Percentiles rank a stretch among this genome's conserved stretches.
Conservation (phyloP, 2,797 vertebrate genomes). For the Okamejei kenojei region DNA sequence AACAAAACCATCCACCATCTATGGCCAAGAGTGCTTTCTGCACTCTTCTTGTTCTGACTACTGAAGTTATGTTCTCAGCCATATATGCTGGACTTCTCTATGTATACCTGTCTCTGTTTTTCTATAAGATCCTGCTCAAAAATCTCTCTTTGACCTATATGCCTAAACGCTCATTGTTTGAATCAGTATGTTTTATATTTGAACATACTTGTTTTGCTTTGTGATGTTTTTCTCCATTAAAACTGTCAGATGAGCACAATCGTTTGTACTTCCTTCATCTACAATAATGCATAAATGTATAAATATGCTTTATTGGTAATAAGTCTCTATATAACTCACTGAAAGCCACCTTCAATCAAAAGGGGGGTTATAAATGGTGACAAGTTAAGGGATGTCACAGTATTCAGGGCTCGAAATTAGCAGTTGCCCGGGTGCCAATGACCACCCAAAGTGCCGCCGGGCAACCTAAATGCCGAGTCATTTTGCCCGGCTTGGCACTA, state of each 20-base stretch:
- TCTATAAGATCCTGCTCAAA: background rate
- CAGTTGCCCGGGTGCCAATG: no score
- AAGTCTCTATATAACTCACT: background rate
- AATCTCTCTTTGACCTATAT: background rate
- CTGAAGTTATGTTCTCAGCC: background rate
- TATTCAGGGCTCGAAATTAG: no score
- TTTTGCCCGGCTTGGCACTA: no score
- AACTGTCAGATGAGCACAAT: background rate
- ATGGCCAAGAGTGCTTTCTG: background rate
- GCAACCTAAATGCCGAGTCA: no score
- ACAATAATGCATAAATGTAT: background rate
- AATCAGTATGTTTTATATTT: background rate
- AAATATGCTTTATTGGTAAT: background rate
- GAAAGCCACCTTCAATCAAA: background rate
- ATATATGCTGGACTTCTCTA: background rate
- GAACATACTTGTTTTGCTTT: background rate
- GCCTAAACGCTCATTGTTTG: background rate
- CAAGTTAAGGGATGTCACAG: background rate
- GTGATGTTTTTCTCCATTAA: background rate
- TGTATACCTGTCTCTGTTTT: no score
- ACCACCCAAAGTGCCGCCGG: no score
- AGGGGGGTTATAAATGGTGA: background rate
- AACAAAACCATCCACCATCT: background rate
- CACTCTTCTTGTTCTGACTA: background rate
- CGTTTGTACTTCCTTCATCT: background rate